A percentile compares a stretch with the other conserved stretches of the same genome.
Conservation (phyloP, 2,888 invertebrate genomes). For the Scelioninae gen. 1 region DNA sequence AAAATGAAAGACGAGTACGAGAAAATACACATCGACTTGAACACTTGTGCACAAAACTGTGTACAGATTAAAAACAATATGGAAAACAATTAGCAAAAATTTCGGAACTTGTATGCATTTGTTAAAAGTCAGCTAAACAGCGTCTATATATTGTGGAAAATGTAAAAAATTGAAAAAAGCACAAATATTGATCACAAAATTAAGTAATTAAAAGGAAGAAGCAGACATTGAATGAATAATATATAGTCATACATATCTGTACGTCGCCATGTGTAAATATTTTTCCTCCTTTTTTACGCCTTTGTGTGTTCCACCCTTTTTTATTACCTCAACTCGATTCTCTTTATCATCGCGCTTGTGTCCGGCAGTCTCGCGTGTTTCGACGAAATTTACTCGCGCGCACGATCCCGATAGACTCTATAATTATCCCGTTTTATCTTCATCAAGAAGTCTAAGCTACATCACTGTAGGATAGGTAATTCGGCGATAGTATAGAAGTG, state of each 20-base stretch:
- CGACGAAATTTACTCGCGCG: conserved; percentile 80
- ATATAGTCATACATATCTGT: too few species aligned
- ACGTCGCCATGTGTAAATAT: conserved; percentile 47
- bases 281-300: conserved; percentile 46
- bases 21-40: too few species aligned
- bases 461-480: conserved; percentile 71
- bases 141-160: too few species aligned
- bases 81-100: conserved; percentile 41
- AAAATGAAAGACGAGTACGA: conserved; percentile 27
- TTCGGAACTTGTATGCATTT: too few species aligned
- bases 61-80: neutral
- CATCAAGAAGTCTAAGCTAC: conserved; percentile 76
- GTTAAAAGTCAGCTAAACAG: too few species aligned
- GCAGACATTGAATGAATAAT: too few species aligned
- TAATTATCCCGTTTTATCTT: conserved; percentile 84
- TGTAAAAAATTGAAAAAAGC: too few species aligned
- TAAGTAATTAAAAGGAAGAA: too few species aligned
- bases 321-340: conserved; percentile 73
- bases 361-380: conserved; percentile 81
- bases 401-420: conserved; percentile 82
- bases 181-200: too few species aligned
- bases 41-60: too few species aligned
- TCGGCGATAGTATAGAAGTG: conserved; percentile 68
- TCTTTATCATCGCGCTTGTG: conserved; percentile 77
- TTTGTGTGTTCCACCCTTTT: conserved; percentile 62